Evolutionary conservation across 1,140 invertebrate species (phyloP).

Genomic region (Brachionus paranguensis): DNA sequence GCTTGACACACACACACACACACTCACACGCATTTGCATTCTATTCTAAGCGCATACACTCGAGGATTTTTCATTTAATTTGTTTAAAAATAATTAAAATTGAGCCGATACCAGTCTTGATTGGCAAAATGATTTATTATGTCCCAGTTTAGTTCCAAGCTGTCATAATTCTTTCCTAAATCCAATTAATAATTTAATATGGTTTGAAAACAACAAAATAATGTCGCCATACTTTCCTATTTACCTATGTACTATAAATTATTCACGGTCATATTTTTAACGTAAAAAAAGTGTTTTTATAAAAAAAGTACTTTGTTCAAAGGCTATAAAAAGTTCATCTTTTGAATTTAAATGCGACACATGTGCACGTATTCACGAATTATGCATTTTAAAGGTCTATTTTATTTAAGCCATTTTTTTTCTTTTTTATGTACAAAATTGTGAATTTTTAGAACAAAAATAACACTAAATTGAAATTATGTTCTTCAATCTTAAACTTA

Average conservation of each 20-base stretch:
- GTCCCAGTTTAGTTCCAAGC: not conserved
- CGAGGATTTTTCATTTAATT: not conserved
- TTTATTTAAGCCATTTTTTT: not conserved
- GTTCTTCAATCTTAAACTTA: too few relatives aligned
- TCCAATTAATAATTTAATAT: not conserved
- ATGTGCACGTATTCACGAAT: not conserved
- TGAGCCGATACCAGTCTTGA: not conserved
- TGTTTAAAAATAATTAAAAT: not conserved
- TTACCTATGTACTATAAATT: not conserved
- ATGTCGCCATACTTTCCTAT: not conserved
- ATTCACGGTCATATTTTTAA: slow-evolving; percentile 20
- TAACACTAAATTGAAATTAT: too few relatives aligned
- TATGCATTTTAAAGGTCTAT: not conserved
- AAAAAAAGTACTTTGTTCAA: not conserved
- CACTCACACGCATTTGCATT: not conserved
- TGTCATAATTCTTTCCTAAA: not conserved
- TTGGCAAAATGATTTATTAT: not conserved
- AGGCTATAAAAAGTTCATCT: not conserved
- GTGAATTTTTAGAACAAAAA: too few relatives aligned
- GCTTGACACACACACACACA: not conserved
- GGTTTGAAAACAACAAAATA: not conserved
- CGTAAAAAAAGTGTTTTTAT: not conserved
- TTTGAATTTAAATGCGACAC: not conserved
- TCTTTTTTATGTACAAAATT: too few relatives aligned
- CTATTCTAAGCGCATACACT: not conserved